Evolutionary conservation across 2,888 invertebrate species (phyloP).

Genomic region (Mesoligia furuncula): DNA sequence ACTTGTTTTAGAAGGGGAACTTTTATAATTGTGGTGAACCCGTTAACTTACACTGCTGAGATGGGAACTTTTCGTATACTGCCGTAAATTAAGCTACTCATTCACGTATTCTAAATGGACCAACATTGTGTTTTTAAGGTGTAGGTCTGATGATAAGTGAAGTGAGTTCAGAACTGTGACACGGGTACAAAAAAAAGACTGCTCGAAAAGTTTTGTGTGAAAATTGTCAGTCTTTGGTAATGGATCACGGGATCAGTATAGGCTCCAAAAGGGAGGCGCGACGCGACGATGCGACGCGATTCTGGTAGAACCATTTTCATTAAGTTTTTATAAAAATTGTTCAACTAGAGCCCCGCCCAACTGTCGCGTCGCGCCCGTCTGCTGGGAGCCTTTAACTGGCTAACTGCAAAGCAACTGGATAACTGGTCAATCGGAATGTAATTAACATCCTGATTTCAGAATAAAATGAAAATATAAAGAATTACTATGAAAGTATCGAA

Average conservation of each 20-base stretch:
- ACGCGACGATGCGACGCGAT: not conserved
- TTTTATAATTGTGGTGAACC: not conserved
- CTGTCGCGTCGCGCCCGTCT: not conserved
- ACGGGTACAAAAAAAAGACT: not conserved
- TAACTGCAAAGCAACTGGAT: not conserved
- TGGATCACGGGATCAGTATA: not conserved
- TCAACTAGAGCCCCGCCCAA: not conserved
- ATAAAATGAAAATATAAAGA: not conserved
- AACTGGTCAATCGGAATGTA: not conserved
- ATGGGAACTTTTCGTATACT: not conserved
- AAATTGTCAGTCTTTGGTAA: not conserved
- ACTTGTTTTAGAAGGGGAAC: not conserved
- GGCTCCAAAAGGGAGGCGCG: not conserved
- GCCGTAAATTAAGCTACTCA: not conserved
- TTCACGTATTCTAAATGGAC: not conserved
- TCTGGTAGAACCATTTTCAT: not conserved
- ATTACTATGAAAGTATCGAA: not conserved
- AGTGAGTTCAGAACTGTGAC: not conserved
- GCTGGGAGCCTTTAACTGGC: not conserved
- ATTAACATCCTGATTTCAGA: not conserved
- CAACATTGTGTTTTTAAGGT: not conserved
- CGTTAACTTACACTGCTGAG: not conserved
- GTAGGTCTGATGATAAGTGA: not conserved
- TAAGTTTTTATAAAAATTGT: not conserved
- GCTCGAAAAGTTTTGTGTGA: not conserved